These are phyloP conservation scores for Coracias cyanogaster DNA, from an alignment of 2,797 vertebrate genomes.

Conservation along the genomic window DNA sequence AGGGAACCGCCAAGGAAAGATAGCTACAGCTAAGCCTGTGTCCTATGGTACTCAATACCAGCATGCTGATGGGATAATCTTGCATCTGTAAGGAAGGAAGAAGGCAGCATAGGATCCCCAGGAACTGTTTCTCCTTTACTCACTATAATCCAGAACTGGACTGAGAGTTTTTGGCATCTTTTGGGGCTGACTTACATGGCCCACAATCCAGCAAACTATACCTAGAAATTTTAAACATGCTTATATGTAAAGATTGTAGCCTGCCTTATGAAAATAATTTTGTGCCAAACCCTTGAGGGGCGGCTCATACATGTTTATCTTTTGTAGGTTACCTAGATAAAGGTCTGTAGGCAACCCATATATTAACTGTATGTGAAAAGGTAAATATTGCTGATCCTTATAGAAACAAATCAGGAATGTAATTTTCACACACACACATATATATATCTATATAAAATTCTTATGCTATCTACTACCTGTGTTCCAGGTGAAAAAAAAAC, in stretches of 20 bases:
- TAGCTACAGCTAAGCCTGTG: neutral
- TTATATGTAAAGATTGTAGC: neutral
- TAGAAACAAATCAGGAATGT: neutral
- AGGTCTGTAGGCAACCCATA: neutral
- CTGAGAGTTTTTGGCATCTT: neutral
- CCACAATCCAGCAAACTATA: neutral
- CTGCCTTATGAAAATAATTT: neutral
- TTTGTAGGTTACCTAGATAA: neutral
- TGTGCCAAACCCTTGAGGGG: neutral
- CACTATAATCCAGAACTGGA: neutral
- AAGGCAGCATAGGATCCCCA: neutral
- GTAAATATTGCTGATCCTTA: neutral
- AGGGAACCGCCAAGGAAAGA: neutral
- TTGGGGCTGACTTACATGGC: fast-evolving
- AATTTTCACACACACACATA: neutral
- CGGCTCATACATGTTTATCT: neutral
- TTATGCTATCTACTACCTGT: neutral
- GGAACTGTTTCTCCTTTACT: neutral
- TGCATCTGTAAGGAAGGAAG: neutral
- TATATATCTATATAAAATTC: neutral
- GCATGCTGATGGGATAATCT: neutral
- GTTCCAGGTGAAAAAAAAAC: neutral
- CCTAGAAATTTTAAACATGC: neutral
- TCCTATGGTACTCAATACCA: no score
- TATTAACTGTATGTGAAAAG: neutral